These are phyloP conservation scores for Beaufortia kweichowensis DNA, from an alignment of 2,113 vertebrate species.

Conservation along the genomic window DNA sequence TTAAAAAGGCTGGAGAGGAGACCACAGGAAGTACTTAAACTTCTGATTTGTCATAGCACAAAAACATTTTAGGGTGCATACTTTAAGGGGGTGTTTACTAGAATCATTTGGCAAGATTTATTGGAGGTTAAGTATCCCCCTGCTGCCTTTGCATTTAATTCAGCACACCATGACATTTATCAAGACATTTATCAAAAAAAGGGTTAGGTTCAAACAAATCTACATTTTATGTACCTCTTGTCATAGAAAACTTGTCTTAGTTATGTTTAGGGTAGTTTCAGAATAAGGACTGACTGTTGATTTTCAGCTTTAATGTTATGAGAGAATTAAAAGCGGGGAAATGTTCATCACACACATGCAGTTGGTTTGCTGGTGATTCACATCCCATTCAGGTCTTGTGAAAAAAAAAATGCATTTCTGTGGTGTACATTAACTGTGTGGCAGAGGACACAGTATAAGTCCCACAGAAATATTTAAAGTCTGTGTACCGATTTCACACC, in stretches of 20 bases:
- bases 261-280: slow-evolving; percentile 43
- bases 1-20: slow-evolving; percentile 22
- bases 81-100: slow-evolving; percentile 25
- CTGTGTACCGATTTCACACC: neutral
- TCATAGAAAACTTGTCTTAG: slow-evolving; percentile 56
- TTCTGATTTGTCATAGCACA: slow-evolving; percentile 41
- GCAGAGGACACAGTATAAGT: neutral
- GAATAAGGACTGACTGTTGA: slow-evolving; percentile 53
- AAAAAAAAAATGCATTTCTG: slow-evolving; percentile 41
- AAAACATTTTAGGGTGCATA: slow-evolving; percentile 47
- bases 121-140: slow-evolving; percentile 55
- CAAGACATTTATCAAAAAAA: slow-evolving; percentile 23
- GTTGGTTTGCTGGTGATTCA: slow-evolving; percentile 26
- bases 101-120: slow-evolving; percentile 56
- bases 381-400: slow-evolving; percentile 26
- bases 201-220: slow-evolving; percentile 34
- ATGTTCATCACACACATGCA: slow-evolving; percentile 34
- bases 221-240: slow-evolving; percentile 43
- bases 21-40: slow-evolving; percentile 52
- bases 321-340: slow-evolving; percentile 41
- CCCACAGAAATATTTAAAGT: slow-evolving; percentile 19
- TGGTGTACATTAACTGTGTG: slow-evolving; percentile 39
- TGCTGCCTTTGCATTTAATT: slow-evolving; percentile 39
- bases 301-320: slow-evolving; percentile 52
- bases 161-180: slow-evolving; percentile 52